phyloP scores from a whole-genome alignment of 2,888 invertebrate genomes.

The Amiota mariae region DNA sequence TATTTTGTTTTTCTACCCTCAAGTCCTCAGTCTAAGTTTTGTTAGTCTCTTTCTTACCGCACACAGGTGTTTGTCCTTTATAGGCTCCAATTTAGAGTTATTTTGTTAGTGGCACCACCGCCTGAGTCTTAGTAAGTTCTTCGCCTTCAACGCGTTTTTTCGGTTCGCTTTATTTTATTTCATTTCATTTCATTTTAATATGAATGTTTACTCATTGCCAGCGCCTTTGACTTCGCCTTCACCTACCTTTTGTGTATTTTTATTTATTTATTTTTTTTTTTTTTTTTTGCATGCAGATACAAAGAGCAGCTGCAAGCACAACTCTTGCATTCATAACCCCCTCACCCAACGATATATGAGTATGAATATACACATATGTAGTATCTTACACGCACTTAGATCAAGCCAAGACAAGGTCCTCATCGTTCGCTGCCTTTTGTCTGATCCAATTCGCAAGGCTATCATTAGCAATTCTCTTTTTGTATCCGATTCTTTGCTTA shows the following conservation, averaged over 20 bases:
- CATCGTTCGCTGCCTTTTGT: slow-evolving; percentile 21
- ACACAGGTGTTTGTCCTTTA: slow-evolving; percentile 28
- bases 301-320: slow-evolving; percentile 21
- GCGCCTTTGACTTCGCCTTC: not conserved
- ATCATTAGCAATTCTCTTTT: slow-evolving; percentile 55
- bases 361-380: too few relatives aligned
- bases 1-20: not conserved
- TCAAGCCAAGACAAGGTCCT: not conserved
- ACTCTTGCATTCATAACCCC: not conserved
- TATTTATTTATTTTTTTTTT: too few relatives aligned
- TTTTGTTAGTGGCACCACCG: slow-evolving; percentile 1
- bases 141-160: not conserved
- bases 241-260: not conserved
- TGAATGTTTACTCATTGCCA: slow-evolving; percentile 28
- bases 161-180: slow-evolving; percentile 15
- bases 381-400: not conserved
- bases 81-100: slow-evolving; percentile 16
- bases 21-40: too few relatives aligned
- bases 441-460: slow-evolving; percentile 51
- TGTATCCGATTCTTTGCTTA: slow-evolving; percentile 17
- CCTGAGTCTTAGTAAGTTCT: not conserved
- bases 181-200: slow-evolving; percentile 27
- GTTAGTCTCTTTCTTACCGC: not conserved
- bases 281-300: not conserved
- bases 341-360: too few relatives aligned